Evolutionary conservation across 2,888 invertebrate species (phyloP).

Genomic region (Drosophila fungiperda): DNA sequence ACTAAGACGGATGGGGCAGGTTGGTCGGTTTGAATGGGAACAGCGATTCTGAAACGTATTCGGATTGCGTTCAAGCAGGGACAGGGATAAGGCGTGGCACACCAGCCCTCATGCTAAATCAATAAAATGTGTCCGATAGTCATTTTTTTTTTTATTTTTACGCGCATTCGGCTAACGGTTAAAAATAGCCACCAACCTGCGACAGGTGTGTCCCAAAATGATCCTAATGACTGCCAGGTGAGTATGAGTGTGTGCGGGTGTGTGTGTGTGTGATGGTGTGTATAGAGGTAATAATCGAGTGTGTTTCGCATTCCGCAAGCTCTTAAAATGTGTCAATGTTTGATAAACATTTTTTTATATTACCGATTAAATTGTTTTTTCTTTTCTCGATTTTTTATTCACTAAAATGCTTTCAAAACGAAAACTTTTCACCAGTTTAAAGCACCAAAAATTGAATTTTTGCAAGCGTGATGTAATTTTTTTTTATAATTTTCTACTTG

Average conservation of each 20-base stretch:
- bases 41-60: slow-evolving; percentile 7
- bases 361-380: neutral
- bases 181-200: slow-evolving; percentile 56
- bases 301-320: neutral
- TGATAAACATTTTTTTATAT: neutral
- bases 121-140: slow-evolving; percentile 67
- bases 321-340: neutral
- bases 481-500: neutral
- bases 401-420: neutral
- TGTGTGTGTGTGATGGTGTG: neutral
- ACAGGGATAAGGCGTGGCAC: slow-evolving; percentile 51
- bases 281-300: slow-evolving; percentile 5
- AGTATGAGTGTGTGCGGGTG: slow-evolving; percentile 1
- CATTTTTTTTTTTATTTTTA: slow-evolving; percentile 66
- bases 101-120: slow-evolving; percentile 51
- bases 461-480: too few relatives aligned
- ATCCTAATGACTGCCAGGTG: slow-evolving; percentile 21
- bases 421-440: neutral
- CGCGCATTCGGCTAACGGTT: slow-evolving; percentile 60
- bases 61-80: slow-evolving; percentile 47
- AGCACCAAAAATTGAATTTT: neutral
- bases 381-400: neutral
- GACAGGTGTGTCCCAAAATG: slow-evolving; percentile 43
- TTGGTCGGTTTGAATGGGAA: slow-evolving; percentile 10
- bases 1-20: neutral